Conservation (phyloP, 2,113 vertebrate genomes). For the Etheostoma spectabile region DNA sequence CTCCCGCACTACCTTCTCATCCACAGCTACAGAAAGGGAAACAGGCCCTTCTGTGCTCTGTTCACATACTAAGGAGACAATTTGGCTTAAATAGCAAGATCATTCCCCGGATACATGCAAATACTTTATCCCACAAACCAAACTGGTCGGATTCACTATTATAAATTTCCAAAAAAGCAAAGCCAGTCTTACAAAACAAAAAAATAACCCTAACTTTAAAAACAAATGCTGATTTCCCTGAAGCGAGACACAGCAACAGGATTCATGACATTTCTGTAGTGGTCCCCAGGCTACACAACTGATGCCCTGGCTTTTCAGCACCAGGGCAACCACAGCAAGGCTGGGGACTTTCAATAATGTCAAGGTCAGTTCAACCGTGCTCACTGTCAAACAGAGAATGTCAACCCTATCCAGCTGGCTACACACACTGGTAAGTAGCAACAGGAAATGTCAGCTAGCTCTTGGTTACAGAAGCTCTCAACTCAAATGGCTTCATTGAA, state of each 20-base stretch:
- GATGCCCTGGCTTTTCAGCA: slow-evolving; percentile 22
- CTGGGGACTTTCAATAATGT: slow-evolving; percentile 59
- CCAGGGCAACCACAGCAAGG: slow-evolving; percentile 56
- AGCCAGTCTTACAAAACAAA: not conserved
- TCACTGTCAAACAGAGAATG: slow-evolving; percentile 53
- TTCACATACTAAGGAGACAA: slow-evolving; percentile 20
- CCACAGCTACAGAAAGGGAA: slow-evolving; percentile 12
- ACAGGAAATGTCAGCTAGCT: slow-evolving; percentile 24
- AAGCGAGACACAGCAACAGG: slow-evolving; percentile 19
- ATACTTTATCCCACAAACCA: not conserved
- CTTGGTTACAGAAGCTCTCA: slow-evolving; percentile 18
- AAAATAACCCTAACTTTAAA: not conserved
- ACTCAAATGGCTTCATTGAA: not conserved
- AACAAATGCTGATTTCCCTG: not conserved
- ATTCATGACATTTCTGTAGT: slow-evolving; percentile 57
- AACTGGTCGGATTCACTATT: not conserved
- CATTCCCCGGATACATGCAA: slow-evolving; percentile 15
- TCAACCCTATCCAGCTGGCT: slow-evolving; percentile 41
- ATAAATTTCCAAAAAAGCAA: not conserved
- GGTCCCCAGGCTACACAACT: slow-evolving; percentile 48
- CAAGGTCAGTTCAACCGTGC: slow-evolving; percentile 63
- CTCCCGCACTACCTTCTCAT: slow-evolving; percentile 10
- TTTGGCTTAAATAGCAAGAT: slow-evolving; percentile 40
- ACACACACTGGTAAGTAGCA: slow-evolving; percentile 16
- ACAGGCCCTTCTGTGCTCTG: slow-evolving; percentile 4